Base-by-base conservation (phyloP, 2,113 vertebrate species). In the Gymnorhina tibicen region DNA sequence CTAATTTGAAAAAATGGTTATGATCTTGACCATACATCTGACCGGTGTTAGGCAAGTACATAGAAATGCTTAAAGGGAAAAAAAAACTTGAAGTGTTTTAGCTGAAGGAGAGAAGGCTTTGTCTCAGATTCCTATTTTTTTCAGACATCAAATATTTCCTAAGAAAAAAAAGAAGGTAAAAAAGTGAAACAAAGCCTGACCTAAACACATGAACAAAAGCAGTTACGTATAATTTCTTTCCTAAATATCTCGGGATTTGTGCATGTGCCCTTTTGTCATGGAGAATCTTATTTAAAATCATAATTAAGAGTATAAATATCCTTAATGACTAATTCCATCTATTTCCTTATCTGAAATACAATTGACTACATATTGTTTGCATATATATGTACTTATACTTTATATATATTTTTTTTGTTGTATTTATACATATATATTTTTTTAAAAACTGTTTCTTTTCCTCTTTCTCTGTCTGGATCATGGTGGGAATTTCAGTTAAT, bases 401-500 rank as follows among this genome's bases (percentile, higher is more conserved):
- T 23, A 33, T 42, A 7, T 46, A 4, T 9, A 17, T 3, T 7
- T 4, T 16, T 10, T 19, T 35, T 13, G 1, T 3, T 19, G 27
- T 23, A 27, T 11, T 2, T 9, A 73, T 23, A 15, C 4, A 11
- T 55, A 62, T 17, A 18, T 26, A 26, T 62, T n/a, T n/a, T n/a
- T n/a, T 64, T 3, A 2, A 28, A 50, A 67, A 22, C 49, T 39
- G 56, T 89, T 58, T 79, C 87, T 91, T 70, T 74, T 75, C 55
- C 72, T 87, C 83, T 66, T 91, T 80, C 44, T 63, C 35, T 87
- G n/a, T 59, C 84, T 66, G 63, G 86, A 68, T 86, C 68, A 33
- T 44, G 47, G 89, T 97, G 91, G 95, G 91, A 95, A 97, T 97
- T 98, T 97, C 87, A 81, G 91, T 96, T 94, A 94, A 88, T 91